Percentiles rank a stretch among this genome's conserved stretches.
phyloP scores from a whole-genome alignment of 2,888 invertebrate species.

The Dromius quadrimaculatus region DNA sequence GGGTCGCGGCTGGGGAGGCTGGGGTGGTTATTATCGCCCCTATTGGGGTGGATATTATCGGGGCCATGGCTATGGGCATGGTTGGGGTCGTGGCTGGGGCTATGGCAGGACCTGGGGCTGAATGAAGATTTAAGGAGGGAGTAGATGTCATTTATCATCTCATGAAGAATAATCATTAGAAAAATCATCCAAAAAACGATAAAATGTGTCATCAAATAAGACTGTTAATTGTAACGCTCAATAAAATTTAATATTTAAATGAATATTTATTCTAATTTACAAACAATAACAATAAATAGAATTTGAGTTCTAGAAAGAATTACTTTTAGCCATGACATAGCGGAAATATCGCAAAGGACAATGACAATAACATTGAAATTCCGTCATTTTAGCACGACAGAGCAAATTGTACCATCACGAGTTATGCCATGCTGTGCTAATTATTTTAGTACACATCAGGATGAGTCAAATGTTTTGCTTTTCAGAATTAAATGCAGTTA shows the following conservation, averaged over 20 bases:
- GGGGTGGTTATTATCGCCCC: constrained; percentile 46
- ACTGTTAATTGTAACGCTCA: constrained; percentile 4
- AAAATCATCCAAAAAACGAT: neutral
- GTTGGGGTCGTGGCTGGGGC: constrained; percentile 41
- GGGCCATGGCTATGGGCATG: constrained; percentile 43
- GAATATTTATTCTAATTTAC: neutral
- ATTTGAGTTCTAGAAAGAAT: no score
- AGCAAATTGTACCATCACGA: no score
- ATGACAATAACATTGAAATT: no score
- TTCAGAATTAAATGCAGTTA: no score
- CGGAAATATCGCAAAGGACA: no score
- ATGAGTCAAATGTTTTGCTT: no score
- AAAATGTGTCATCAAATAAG: neutral
- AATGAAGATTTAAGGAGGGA: neutral
- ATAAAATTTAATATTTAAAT: neutral
- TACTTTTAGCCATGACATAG: no score
- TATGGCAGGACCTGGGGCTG: constrained; percentile 47
- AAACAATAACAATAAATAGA: no score
- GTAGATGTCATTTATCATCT: constrained; percentile 2
- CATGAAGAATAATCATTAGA: neutral
- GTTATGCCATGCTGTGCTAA: no score
- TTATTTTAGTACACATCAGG: no score
- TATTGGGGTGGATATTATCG: constrained; percentile 7
- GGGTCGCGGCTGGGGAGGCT: constrained; percentile 48
- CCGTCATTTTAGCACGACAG: no score